Conservation (phyloP, 1,140 invertebrate species). For the Asobara japonica region DNA sequence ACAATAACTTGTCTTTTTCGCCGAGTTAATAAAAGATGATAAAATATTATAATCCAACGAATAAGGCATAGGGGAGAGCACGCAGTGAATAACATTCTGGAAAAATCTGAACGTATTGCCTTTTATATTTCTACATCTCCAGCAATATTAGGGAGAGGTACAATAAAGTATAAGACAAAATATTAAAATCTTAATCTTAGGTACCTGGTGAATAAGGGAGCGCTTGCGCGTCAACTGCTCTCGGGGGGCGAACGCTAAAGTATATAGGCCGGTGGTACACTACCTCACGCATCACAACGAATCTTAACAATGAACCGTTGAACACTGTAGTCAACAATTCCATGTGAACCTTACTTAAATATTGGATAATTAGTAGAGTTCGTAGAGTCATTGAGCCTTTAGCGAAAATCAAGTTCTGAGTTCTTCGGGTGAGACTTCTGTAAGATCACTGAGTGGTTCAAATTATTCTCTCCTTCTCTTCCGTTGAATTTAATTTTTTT, state of each 20-base stretch:
- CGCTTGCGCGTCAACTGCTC: slow-evolving; percentile 6
- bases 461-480: background rate
- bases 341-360: background rate
- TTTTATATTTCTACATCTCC: too few relatives aligned
- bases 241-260: slow-evolving; percentile 23
- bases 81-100: too few relatives aligned
- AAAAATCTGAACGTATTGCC: too few relatives aligned
- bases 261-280: slow-evolving; percentile 41
- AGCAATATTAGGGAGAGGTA: too few relatives aligned
- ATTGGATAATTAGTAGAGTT: background rate
- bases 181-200: too few relatives aligned
- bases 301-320: slow-evolving; percentile 34
- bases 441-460: background rate
- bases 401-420: background rate
- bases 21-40: too few relatives aligned
- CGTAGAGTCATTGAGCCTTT: background rate
- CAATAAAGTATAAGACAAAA: too few relatives aligned
- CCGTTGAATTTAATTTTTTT: background rate
- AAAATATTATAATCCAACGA: too few relatives aligned
- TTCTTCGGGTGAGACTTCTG: background rate
- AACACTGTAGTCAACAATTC: slow-evolving; percentile 9
- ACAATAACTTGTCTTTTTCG: too few relatives aligned
- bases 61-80: too few relatives aligned
- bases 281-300: slow-evolving; percentile 36
- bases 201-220: too few relatives aligned